A percentile compares a stretch with the other conserved stretches of the same genome.
phyloP scores from a whole-genome alignment of 2,888 invertebrate species.

The Brenthis ino region DNA sequence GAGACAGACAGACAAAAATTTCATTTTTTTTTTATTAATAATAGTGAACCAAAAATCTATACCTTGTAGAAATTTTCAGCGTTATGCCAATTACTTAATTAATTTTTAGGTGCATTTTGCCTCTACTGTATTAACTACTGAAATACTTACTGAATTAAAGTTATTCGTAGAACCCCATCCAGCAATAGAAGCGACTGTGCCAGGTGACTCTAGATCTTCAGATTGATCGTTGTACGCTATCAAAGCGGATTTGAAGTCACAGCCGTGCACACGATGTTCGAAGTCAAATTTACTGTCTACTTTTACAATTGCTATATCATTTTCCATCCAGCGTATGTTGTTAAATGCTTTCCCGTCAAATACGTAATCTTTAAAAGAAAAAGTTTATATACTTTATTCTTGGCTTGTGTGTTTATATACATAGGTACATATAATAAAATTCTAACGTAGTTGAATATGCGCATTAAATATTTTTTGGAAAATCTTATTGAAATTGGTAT shows the following conservation, averaged over 20 bases:
- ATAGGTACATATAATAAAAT: too few species aligned
- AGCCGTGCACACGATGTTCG: constrained; percentile 57
- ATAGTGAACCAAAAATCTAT: too few species aligned
- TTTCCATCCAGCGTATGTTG: constrained; percentile 71
- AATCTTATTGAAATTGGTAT: too few species aligned
- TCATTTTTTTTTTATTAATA: too few species aligned
- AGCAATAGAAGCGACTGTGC: constrained; percentile 53
- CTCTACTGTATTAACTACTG: neutral
- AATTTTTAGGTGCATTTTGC: too few species aligned
- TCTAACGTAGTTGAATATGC: too few species aligned
- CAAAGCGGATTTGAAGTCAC: constrained; percentile 63
- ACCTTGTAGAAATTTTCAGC: too few species aligned
- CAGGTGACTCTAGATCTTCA: constrained; percentile 52
- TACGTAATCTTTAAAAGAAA: constrained; percentile 52
- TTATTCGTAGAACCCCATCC: constrained; percentile 64
- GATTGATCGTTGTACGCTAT: constrained; percentile 61
- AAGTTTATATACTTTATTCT: neutral
- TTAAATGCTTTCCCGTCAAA: constrained; percentile 66
- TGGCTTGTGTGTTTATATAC: too few species aligned
- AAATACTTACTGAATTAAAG: constrained; percentile 55
- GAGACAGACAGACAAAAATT: too few species aligned
- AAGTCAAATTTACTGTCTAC: constrained; percentile 70
- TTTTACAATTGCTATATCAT: constrained; percentile 71
- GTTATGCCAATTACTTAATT: too few species aligned
- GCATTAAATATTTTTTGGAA: too few species aligned